These are phyloP conservation scores for Tympanuchus pallidicinctus DNA, from an alignment of 2,113 vertebrate species.

Conservation along the genomic window DNA sequence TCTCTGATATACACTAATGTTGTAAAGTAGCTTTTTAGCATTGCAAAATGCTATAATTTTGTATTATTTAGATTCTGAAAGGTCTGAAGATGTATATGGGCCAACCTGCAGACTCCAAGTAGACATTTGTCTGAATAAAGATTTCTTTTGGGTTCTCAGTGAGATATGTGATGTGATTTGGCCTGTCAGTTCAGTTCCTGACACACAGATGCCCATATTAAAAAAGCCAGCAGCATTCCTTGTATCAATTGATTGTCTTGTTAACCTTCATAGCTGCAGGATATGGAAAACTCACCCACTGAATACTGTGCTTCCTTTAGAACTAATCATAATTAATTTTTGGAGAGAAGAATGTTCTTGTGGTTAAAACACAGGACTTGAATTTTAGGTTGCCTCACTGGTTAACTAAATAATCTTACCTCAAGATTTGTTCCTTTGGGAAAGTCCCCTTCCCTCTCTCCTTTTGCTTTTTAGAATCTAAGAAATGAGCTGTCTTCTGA, in stretches of 20 bases:
- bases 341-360: background rate
- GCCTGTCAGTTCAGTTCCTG: background rate
- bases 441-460: background rate
- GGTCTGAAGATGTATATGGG: conserved; percentile 8
- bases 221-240: background rate
- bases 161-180: background rate
- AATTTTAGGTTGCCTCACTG: background rate
- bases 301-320: background rate
- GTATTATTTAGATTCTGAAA: background rate
- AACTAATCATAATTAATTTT: background rate
- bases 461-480: background rate
- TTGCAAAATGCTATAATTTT: conserved; percentile 6
- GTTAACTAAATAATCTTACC: background rate
- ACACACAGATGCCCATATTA: background rate
- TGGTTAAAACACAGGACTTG: background rate
- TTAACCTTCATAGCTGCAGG: conserved; percentile 20
- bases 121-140: background rate
- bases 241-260: background rate
- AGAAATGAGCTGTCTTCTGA: background rate
- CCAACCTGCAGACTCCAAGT: conserved; percentile 13
- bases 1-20: conserved; percentile 29
- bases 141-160: conserved; percentile 2
- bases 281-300: background rate
- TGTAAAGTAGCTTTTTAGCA: conserved; percentile 51
- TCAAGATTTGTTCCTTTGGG: background rate